Evolutionary conservation across 1,140 invertebrate genomes (phyloP).

Genomic region (Littorina saxatilis): DNA sequence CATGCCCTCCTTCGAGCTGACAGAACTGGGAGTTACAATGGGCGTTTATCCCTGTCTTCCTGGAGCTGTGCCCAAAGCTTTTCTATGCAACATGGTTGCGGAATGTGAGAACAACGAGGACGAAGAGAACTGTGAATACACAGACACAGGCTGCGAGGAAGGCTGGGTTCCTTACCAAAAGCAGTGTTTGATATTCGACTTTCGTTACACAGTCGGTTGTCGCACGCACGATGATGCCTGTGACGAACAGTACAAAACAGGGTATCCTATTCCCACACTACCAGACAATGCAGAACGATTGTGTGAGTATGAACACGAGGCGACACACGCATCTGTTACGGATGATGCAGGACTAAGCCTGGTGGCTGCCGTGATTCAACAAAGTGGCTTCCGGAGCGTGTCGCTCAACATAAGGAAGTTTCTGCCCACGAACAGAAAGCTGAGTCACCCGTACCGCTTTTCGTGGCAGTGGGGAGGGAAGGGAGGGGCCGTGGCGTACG

Average conservation of each 20-base stretch:
- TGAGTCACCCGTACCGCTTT: not conserved
- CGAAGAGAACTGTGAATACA: constrained; percentile 9
- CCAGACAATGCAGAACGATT: not conserved
- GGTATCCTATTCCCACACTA: not conserved
- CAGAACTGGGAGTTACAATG: not conserved
- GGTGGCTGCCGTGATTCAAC: not conserved
- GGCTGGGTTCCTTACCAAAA: not conserved
- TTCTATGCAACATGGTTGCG: constrained; percentile 8
- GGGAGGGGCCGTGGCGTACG: not conserved
- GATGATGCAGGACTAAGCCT: not conserved
- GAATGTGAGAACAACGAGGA: constrained; percentile 3
- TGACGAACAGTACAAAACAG: not conserved
- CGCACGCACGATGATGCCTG: too few species aligned
- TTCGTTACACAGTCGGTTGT: not conserved
- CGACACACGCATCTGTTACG: not conserved
- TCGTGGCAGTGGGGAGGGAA: constrained; percentile 24
- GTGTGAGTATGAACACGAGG: not conserved
- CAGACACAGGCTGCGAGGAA: not conserved
- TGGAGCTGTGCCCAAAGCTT: not conserved
- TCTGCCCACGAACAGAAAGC: not conserved
- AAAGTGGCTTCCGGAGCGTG: not conserved
- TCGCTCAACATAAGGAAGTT: not conserved
- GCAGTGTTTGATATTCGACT: not conserved
- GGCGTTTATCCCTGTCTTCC: not conserved
- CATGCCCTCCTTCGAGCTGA: not conserved